Evolutionary conservation across 2,797 vertebrate species (phyloP).

Genomic region (Bradypus variegatus): DNA sequence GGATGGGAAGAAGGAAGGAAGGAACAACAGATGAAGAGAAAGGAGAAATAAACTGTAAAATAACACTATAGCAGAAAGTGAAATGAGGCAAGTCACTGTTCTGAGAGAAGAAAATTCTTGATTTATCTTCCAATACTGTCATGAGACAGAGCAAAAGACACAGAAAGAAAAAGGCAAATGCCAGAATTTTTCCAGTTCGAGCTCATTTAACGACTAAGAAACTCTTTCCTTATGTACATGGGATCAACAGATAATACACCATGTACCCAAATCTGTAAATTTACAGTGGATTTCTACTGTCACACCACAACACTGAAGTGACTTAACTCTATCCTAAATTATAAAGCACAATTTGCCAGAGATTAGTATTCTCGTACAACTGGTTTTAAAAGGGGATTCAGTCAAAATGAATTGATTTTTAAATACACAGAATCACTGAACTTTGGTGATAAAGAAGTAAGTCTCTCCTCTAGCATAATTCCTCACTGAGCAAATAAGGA

Average conservation of each 20-base stretch:
- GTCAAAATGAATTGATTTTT: background rate
- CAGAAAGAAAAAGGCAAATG: background rate
- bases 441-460: background rate
- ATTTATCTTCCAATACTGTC: background rate
- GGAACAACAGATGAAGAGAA: background rate
- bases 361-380: background rate
- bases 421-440: background rate
- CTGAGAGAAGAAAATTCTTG: background rate
- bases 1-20: background rate
- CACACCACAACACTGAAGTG: background rate
- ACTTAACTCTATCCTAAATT: background rate
- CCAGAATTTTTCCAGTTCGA: background rate
- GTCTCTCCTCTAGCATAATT: background rate
- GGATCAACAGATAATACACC: background rate
- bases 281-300: background rate
- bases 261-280: background rate
- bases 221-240: background rate
- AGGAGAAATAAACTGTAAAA: background rate
- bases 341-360: background rate
- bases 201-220: background rate
- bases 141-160: background rate
- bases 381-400: background rate
- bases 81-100: background rate
- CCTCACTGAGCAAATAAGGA: background rate
- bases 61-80: background rate